phyloP scores from a whole-genome alignment of 1,140 invertebrate genomes.

The Drosophila seguyi region DNA sequence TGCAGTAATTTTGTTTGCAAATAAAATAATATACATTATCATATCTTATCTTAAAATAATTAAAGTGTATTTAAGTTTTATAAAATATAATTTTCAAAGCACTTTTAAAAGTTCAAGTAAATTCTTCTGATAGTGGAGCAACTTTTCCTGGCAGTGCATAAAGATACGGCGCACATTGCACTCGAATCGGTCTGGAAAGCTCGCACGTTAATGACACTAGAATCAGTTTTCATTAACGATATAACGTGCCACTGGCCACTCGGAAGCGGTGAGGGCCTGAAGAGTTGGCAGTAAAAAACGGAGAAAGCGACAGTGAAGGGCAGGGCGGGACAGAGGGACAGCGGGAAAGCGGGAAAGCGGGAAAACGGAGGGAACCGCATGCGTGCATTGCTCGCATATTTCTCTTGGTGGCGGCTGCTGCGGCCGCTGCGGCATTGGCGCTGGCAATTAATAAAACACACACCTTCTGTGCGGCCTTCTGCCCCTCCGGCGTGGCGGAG shows the following conservation, averaged over 20 bases:
- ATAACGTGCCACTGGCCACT: conserved; percentile 58
- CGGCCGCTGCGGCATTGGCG: conserved; percentile 58
- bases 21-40: neutral
- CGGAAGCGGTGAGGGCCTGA: conserved; percentile 26
- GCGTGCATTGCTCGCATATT: conserved; percentile 76
- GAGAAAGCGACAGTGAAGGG: neutral
- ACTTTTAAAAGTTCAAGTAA: neutral
- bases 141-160: neutral
- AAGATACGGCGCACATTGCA: conserved; percentile 51
- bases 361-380: conserved; percentile 56
- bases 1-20: neutral
- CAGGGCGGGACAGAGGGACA: no score
- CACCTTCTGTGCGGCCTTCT: conserved; percentile 66
- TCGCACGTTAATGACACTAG: conserved; percentile 82
- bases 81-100: neutral
- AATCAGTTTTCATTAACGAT: conserved; percentile 84
- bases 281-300: conserved; percentile 19
- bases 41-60: neutral
- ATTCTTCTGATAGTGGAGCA: neutral
- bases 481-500: conserved; percentile 1
- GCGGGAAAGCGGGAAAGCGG: neutral
- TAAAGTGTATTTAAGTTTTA: neutral
- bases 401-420: conserved; percentile 62
- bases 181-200: conserved; percentile 70
- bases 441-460: conserved; percentile 81